Evolutionary conservation across 2,113 vertebrate genomes (phyloP).

Genomic region (Micronycteris hirsuta): DNA sequence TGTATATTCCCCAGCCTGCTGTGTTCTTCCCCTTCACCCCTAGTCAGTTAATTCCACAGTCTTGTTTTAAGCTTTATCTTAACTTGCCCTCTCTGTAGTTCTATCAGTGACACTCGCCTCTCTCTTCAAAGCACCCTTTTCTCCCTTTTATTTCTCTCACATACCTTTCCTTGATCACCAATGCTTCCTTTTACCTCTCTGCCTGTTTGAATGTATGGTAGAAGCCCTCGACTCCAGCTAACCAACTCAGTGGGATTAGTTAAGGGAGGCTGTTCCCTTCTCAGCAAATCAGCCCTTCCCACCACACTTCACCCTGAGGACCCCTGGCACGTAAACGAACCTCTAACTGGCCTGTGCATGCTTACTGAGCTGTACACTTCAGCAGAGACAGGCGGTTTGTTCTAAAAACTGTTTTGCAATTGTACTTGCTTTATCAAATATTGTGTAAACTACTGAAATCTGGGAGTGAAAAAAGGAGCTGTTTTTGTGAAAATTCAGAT

Average conservation of each 20-base stretch:
- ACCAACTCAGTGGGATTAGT: not conserved
- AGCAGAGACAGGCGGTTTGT: not conserved
- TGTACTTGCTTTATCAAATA: not conserved
- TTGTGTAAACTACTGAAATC: not conserved
- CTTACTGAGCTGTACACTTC: not conserved
- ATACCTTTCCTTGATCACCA: not conserved
- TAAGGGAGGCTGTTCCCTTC: no score
- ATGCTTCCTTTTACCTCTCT: not conserved
- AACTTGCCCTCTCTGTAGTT: not conserved
- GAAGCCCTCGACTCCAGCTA: not conserved
- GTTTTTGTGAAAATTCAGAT: conserved; percentile 29
- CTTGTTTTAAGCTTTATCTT: not conserved
- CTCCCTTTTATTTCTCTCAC: not conserved
- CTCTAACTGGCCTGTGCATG: not conserved
- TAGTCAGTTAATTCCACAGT: not conserved
- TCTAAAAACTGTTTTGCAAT: not conserved
- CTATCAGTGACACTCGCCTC: not conserved
- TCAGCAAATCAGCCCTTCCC: not conserved
- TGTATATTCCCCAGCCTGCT: not conserved
- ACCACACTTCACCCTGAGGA: not conserved
- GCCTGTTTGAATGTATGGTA: not conserved
- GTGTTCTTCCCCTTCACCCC: not conserved
- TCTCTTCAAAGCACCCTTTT: not conserved
- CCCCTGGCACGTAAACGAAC: not conserved
- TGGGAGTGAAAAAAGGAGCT: not conserved